Evolutionary conservation across 1,140 invertebrate species (phyloP), one percentile per base, ranked within the genome.

Genomic region (Ooceraea biroi): DNA sequence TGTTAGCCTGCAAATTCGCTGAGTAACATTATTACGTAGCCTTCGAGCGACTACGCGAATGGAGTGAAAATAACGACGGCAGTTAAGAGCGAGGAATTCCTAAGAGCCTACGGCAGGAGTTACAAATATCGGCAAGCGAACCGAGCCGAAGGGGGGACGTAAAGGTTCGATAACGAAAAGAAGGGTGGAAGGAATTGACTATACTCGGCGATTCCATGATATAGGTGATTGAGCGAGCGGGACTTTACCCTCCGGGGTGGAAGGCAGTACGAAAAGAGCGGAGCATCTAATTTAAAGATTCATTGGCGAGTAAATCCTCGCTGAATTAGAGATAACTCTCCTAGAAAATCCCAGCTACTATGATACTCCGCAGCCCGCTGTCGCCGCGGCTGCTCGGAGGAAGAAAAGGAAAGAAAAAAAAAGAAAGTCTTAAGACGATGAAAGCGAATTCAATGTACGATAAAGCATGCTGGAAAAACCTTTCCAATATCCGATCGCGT

Each of bases 251-350:
- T 85, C 25, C 63, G 36, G 30, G 63, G 22, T 55, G 78, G 46
- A 68, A 30, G 65, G 25, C 65, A 86, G 83, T 85, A 55, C 71
- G 78, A 85, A 90, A 76, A 76, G 72, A 85, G 69, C 85, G 82
- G 84, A 85, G 90, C 88, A 89, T 95, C 94, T 94, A 95, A 95
- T 95, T 95, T 95, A 93, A 94, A 94, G 94, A 95, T 95, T 95
- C 94, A 92, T 94, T 92, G 93, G 91, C 91, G 91, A 94, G 92
- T 94, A 95, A 95, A 95, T 94, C 94, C 94, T 87, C 90, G 90
- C 91, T 93, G 94, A 95, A 95, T 95, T 95, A 95, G 93, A 95
- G 95, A 95, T 95, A 95, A 93, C 94, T 94, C 89, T 90, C 91
- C 85, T 87, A 90, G 89, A 91, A 94, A 95, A 95, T 95, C 94